These are phyloP conservation scores for Leptinotarsa undecemlineata DNA, from an alignment of 1,140 invertebrate species.

Conservation along the genomic window DNA sequence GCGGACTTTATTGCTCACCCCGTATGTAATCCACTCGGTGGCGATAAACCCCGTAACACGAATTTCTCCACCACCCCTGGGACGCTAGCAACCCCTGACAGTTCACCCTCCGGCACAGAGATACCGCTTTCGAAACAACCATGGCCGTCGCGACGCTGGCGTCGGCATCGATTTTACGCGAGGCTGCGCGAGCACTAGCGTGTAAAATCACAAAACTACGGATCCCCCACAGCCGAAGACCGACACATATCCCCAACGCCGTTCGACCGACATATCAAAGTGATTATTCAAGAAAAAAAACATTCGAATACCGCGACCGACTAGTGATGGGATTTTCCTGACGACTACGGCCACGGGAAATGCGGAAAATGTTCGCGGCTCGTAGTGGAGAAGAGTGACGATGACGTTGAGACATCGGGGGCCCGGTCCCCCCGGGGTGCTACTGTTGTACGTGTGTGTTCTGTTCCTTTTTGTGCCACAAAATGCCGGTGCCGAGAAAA, in stretches of 20 bases:
- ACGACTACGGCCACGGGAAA: neutral
- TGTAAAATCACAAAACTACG: slow-evolving; percentile 45
- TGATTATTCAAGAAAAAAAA: neutral
- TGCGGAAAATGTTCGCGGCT: neutral
- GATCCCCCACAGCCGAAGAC: slow-evolving; percentile 33
- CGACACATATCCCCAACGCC: slow-evolving; percentile 22
- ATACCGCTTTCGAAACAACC: slow-evolving; percentile 24
- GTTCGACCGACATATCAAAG: slow-evolving; percentile 16
- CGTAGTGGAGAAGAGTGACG: slow-evolving; percentile 29
- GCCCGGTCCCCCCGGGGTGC: slow-evolving; percentile 38
- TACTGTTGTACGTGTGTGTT: slow-evolving; percentile 34
- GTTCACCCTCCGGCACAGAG: slow-evolving; percentile 25
- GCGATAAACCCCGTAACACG: neutral
- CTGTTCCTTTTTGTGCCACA: slow-evolving; percentile 24
- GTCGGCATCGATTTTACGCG: slow-evolving; percentile 43
- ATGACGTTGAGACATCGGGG: slow-evolving; percentile 42
- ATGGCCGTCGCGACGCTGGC: slow-evolving; percentile 33
- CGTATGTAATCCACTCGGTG: too few species aligned
- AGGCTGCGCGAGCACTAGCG: slow-evolving; percentile 37
- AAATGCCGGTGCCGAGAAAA: slow-evolving; percentile 43
- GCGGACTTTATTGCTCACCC: too few species aligned
- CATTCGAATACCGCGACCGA: neutral
- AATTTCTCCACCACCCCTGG: neutral
- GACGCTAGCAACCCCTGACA: neutral
- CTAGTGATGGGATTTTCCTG: neutral